Conservation (phyloP, 2,113 vertebrate species). For the Stictonetta naevosa region DNA sequence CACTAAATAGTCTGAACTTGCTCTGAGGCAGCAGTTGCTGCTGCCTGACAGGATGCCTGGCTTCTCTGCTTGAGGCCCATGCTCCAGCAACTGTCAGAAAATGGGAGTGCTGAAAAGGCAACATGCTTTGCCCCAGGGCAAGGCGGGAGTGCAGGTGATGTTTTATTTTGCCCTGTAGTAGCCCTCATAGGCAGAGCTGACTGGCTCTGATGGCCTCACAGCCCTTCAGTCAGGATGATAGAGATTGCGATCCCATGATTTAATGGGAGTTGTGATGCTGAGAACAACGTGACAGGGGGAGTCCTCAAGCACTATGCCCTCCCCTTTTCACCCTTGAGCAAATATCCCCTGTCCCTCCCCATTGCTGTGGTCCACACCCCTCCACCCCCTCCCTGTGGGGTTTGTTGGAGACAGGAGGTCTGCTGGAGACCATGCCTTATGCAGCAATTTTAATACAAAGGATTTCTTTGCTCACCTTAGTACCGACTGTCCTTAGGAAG, state of each 20-base stretch:
- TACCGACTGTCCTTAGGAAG: conserved; percentile 93
- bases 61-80: background rate
- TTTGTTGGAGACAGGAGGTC: background rate
- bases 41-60: background rate
- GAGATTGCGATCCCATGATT: background rate
- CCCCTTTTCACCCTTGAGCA: background rate
- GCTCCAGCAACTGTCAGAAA: background rate
- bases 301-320: background rate
- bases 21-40: background rate
- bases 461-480: conserved; percentile 89
- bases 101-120: background rate
- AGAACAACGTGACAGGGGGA: background rate
- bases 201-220: background rate
- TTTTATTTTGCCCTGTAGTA: background rate
- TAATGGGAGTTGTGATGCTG: background rate
- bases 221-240: background rate
- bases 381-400: rapidly evolving
- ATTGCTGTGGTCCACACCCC: rapidly evolving
- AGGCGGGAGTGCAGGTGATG: background rate
- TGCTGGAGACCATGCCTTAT: background rate
- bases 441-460: conserved; percentile 37
- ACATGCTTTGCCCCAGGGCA: background rate
- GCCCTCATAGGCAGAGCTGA: background rate
- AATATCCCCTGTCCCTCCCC: background rate
- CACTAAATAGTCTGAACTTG: conserved; percentile 45